Conservation (phyloP, 2,888 invertebrate genomes). For the Aplocera efformata region DNA sequence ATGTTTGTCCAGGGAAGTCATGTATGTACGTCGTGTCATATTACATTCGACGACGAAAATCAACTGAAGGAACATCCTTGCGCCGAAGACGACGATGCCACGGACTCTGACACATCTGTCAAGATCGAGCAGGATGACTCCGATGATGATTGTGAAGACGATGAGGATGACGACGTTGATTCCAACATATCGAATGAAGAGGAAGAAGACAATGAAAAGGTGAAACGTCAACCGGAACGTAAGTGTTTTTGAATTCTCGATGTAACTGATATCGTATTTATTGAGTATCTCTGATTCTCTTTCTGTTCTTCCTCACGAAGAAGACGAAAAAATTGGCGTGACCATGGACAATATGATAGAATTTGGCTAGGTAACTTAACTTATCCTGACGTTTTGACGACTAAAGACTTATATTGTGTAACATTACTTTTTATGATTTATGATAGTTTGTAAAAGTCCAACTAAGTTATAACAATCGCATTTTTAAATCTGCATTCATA, state of each 20-base stretch:
- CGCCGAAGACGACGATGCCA: conserved; percentile 15
- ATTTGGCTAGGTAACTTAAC: no score
- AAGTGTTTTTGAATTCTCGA: conserved; percentile 13
- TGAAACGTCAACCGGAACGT: conserved; percentile 28
- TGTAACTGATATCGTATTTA: no score
- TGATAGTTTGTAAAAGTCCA: no score
- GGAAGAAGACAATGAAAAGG: conserved; percentile 27
- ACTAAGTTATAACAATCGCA: no score
- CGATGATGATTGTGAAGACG: conserved; percentile 31
- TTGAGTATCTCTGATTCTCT: no score
- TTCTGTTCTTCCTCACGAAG: no score
- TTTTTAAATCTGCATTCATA: no score
- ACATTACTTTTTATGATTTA: no score
- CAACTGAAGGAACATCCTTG: conserved; percentile 32
- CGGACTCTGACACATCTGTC: conserved; percentile 46
- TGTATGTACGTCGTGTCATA: conserved; percentile 16
- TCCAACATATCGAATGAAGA: conserved; percentile 48
- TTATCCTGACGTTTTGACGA: no score
- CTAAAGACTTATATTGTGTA: no score
- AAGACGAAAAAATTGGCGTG: no score
- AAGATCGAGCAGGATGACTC: conserved; percentile 31
- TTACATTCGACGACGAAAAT: conserved; percentile 20
- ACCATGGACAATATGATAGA: no score
- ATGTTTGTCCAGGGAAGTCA: conserved; percentile 11
- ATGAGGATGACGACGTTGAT: conserved; percentile 41